Evolutionary conservation across 1,140 invertebrate genomes (phyloP).

Genomic region (Penaeus chinensis): DNA sequence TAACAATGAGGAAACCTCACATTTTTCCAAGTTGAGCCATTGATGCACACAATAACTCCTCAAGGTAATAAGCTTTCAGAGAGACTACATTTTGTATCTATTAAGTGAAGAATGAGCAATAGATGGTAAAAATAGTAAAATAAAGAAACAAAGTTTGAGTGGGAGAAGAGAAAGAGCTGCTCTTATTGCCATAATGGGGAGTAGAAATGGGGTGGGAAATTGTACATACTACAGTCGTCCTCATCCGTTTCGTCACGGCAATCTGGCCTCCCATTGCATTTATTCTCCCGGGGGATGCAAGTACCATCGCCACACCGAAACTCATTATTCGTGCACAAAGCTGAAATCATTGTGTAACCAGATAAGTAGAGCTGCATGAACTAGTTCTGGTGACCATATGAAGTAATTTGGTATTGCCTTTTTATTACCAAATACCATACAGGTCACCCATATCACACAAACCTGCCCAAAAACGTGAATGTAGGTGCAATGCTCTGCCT

Average conservation of each 20-base stretch:
- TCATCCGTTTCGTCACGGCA: constrained; percentile 80
- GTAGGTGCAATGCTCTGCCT: neutral
- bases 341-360: constrained; percentile 57
- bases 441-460: constrained; percentile 34
- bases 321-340: constrained; percentile 62
- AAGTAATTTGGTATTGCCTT: neutral
- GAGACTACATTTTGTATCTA: too few relatives aligned
- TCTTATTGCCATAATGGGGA: neutral
- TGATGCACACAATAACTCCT: too few relatives aligned
- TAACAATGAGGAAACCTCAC: too few relatives aligned
- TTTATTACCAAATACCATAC: constrained; percentile 10
- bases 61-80: too few relatives aligned
- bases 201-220: constrained; percentile 17
- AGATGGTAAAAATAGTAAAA: too few relatives aligned
- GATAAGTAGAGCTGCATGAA: constrained; percentile 43
- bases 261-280: constrained; percentile 76
- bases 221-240: constrained; percentile 76
- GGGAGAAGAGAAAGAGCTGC: neutral
- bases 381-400: neutral
- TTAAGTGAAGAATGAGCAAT: too few relatives aligned
- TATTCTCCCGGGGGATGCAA: constrained; percentile 67
- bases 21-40: too few relatives aligned
- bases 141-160: neutral
- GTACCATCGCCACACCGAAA: constrained; percentile 65
- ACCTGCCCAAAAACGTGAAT: constrained; percentile 39